Base-by-base conservation (phyloP, 2,113 vertebrate genomes). In the Bubo bubo region DNA sequence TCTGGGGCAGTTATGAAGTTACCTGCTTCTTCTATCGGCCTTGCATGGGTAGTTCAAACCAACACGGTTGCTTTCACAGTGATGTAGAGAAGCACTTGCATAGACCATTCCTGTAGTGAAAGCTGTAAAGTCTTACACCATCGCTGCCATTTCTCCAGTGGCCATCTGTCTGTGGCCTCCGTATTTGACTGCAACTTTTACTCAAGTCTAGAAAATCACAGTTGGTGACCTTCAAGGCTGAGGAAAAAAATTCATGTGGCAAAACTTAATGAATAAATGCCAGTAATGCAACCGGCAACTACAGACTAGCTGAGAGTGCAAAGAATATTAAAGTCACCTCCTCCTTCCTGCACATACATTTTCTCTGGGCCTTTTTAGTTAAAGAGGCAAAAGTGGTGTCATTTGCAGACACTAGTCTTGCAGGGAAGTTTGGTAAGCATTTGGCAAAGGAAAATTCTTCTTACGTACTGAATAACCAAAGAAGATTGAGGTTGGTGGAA, bases 391-490 rank as follows among this genome's bases (percentile, higher is more conserved):
- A 91, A 83, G 18, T 35, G 32, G 37, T 62, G 45, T 62, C 10
- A 37, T 62, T 50, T 86, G 37, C 50, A 59, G 59, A 71, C 39
- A 28, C 19, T 27, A n/a, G 35, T 49, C 52, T 82, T 81, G 13
- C 37, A 43, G 56, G 39, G 34, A 84, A 50, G 24, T 77, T 76
- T 71, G 60, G 45, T 30, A 62, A 85, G 52, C 47, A 58, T 63
- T 68, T 84, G 41, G 56, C 50, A 60, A 86, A 84, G 11, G 12
- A 93, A n/a, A 87, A n/a, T n/a, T 56, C n/a, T 90, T 32, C 73
- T 83, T 81, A 82, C 20, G 22, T 76, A 32, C 56, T 86, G 21
- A 56, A 58, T 64, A 88, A 62, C 43, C 5, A 10, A 76, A 86
- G 62, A 53, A 73, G 81, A 49, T 59, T 68, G 60, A 83, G 15